These are phyloP conservation scores for Coracopsis vasa DNA, from an alignment of 2,113 vertebrate genomes.

Conservation along the genomic window DNA sequence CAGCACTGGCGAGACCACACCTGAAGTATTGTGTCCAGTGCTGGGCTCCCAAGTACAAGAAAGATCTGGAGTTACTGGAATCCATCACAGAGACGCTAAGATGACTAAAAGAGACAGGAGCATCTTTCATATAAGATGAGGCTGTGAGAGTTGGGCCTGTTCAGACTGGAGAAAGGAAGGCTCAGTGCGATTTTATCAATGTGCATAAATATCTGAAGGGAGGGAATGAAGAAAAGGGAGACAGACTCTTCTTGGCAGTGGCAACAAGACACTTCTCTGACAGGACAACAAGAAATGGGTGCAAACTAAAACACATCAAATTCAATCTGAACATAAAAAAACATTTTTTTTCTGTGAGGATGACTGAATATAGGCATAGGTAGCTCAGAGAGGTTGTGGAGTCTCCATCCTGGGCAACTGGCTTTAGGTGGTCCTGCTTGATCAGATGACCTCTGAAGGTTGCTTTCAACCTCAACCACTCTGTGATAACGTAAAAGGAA, in stretches of 20 bases:
- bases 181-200: neutral
- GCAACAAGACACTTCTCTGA: neutral
- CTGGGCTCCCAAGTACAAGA: neutral
- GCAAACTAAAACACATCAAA: neutral
- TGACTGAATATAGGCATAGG: neutral
- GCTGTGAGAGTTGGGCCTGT: neutral
- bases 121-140: neutral
- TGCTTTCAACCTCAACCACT: neutral
- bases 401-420: neutral
- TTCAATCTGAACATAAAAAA: neutral
- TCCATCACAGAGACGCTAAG: neutral
- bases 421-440: neutral
- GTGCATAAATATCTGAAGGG: neutral
- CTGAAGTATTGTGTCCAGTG: neutral
- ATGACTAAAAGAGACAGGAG: neutral
- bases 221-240: neutral
- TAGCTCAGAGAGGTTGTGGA: neutral
- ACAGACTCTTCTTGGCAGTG: neutral
- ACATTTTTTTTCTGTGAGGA: accelerated
- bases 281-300: neutral
- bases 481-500: neutral
- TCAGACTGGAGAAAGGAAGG: neutral
- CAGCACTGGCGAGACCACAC: neutral
- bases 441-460: neutral
- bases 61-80: neutral